Base-by-base conservation (phyloP, 2,797 vertebrate genomes). In the Cetoscarus ocellatus region DNA sequence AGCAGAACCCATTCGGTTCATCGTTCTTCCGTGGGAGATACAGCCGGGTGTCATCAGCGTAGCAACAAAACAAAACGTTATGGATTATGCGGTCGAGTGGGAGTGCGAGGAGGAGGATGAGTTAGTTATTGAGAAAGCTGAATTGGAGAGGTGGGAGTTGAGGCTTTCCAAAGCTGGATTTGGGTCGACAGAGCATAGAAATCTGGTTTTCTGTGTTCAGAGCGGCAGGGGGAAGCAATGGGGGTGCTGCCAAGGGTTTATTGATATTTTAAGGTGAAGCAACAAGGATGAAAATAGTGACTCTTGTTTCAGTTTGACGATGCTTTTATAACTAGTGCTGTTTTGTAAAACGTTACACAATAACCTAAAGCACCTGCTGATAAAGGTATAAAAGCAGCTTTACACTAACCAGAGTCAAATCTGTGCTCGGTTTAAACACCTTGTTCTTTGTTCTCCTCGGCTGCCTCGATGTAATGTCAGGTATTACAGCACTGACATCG, bases 141-240 rank as follows among this genome's bases (percentile, higher is more conserved):
- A 89, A 90, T 86, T 69, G 84, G 79, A 72, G 81, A 86, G 86
- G 90, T 90, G 78, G 90, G 87, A 87, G 90, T 84, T 15, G 68
- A 90, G 82, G 83, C 82, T 81, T 88, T 91, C 77, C 84, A 88
- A 75, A 92, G 86, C 86, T 79, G 83, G 88, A 92, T 90, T 88
- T 89, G 82, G 84, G 86, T 86, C 71, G 87, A 86, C 88, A 79
- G 86, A 87, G 88, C 84, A 78, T 83, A 77, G 74, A 88, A 85
- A 86, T 87, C 63, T 73, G 75, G 42, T 80, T 73, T 70, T 71
- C 49, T 74, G 65, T 77, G 69, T 62, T 85, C n/a, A 50, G 69
- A 65, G 79, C 13, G 14, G 75, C n/a, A n/a, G 54, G 83, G 75
- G 54, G 71, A 84, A 86, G 76, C 83, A 68, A 69, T 58, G 64